A percentile compares a stretch with the other conserved stretches of the same genome.
Evolutionary conservation across 2,797 vertebrate genomes (phyloP).

Genomic region (Crax fasciolata): DNA sequence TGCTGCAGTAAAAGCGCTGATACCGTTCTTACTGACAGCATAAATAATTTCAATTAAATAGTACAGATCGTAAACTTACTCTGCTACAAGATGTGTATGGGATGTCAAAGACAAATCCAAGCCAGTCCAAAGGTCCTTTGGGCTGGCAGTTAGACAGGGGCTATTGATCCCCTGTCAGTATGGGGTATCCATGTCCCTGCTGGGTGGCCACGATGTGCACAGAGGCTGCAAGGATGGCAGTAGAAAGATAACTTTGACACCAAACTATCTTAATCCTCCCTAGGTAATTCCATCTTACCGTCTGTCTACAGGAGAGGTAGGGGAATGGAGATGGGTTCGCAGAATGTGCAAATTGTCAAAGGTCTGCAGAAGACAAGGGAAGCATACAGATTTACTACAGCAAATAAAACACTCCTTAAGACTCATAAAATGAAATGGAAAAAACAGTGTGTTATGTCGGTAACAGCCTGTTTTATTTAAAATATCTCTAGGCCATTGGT

Average conservation of each 20-base stretch:
- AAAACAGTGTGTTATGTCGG: background rate
- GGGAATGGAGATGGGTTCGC: background rate
- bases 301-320: background rate
- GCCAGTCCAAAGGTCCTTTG: background rate
- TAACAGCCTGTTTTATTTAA: background rate
- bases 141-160: background rate
- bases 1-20: background rate
- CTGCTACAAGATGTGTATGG: background rate
- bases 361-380: background rate
- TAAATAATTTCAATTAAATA: background rate
- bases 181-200: background rate
- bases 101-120: background rate
- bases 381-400: background rate
- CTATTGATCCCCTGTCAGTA: background rate
- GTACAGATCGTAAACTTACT: background rate
- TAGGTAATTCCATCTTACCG: background rate
- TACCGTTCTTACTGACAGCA: background rate
- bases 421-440: background rate
- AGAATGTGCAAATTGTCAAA: background rate
- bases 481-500: background rate
- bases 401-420: background rate
- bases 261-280: background rate
- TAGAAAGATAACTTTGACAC: background rate
- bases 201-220: accelerated
- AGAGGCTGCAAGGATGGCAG: background rate